Evolutionary conservation across 2,113 vertebrate genomes (phyloP).

Genomic region (Rattus norvegicus): DNA sequence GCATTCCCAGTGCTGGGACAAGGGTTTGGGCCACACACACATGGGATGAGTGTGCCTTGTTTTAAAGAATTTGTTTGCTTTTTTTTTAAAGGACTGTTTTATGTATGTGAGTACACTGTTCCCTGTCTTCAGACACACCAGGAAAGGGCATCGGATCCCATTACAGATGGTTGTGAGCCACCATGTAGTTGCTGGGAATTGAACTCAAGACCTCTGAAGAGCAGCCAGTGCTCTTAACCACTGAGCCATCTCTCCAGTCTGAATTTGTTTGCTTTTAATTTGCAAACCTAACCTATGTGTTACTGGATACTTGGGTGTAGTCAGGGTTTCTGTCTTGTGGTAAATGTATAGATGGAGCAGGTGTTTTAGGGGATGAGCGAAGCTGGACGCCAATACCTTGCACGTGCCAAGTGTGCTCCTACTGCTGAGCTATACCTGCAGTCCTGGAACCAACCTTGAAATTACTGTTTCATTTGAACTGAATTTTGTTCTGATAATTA

Average conservation of each 20-base stretch:
- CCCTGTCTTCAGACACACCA: no score
- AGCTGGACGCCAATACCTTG: not conserved
- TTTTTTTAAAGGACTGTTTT: not conserved
- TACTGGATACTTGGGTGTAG: not conserved
- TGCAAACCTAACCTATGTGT: not conserved
- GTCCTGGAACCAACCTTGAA: not conserved
- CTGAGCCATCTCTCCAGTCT: no score
- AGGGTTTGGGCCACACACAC: not conserved
- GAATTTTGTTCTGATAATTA: not conserved
- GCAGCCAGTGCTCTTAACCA: no score
- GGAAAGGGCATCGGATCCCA: no score
- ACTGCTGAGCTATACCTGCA: not conserved
- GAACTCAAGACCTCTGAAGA: no score
- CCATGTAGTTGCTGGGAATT: no score
- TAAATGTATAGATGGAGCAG: not conserved
- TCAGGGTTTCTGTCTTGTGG: slow-evolving; percentile 21
- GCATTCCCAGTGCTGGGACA: not conserved
- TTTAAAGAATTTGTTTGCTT: slow-evolving; percentile 23
- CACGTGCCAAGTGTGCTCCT: not conserved
- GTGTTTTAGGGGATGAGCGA: not conserved
- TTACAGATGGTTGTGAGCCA: no score
- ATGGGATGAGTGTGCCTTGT: not conserved
- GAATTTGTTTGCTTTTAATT: slow-evolving; percentile 33
- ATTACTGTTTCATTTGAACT: not conserved
- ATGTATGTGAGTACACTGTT: no score